Evolutionary conservation across 2,113 vertebrate genomes (phyloP), one percentile per base, ranked within the genome.

Genomic region (Gasterosteus aculeatus): DNA sequence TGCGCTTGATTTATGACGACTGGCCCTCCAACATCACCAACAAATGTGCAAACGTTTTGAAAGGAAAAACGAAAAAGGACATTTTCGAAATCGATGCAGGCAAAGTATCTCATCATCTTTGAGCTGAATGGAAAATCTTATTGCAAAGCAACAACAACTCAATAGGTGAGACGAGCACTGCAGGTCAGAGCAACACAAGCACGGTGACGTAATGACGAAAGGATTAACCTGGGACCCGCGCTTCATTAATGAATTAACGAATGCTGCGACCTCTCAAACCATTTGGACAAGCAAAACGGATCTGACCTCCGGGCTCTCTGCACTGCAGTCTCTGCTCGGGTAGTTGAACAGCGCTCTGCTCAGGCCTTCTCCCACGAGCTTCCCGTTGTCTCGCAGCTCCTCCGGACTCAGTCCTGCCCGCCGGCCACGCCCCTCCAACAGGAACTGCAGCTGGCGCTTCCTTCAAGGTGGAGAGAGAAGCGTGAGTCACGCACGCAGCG

Each of bases 371-470:
- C 93, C 96, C 85, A 94, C 87, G 11, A 94, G 91, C 92, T 93
- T 96, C 81, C 94, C 95, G 51, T 92, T 95, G 39, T 98, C 95
- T 57, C 89, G 92, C 51, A 92, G 91, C 84, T 98, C 97, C 74
- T 98, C 98, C 1, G 77, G 95, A 75, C 92, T 93, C 65, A 74
- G 56, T 2, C 94, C 95, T 31, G 94, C 83, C 59, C 96, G 95
- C 82, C 96, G 96, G 9, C 96, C 95, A 54, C 97, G 96, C 19
- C 93, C 94, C 42, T 99, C 97, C 85, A 98, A 85, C 47, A 97
- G 88, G 86, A 95, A 97, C 58, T 95, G 95, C 72, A 96, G 94
- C 85, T 97, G 97, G 19, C 97, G 97, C 89, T 95, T 98, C 87
- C 98, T 99, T 61, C n/a, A 74, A 70, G 87, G 77, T 74, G 60